These are phyloP conservation scores for Scaptomyza caliginosa DNA, from an alignment of 2,888 invertebrate species.

Conservation along the genomic window DNA sequence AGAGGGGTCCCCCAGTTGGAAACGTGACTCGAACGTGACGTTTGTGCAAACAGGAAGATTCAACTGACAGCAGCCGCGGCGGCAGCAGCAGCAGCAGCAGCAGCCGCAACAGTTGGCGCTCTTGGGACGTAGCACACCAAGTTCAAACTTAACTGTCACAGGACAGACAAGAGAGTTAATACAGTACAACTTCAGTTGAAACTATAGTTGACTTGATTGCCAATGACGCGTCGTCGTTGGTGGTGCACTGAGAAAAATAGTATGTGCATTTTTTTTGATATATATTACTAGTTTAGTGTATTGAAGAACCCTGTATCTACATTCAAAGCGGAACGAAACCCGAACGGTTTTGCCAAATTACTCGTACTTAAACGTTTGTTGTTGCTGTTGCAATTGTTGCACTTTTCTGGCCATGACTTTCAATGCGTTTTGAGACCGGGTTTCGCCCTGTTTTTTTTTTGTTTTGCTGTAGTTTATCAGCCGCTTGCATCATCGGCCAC, in stretches of 20 bases:
- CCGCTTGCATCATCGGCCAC: constrained; percentile 62
- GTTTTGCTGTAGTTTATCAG: constrained; percentile 53
- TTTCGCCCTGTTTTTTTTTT: constrained; percentile 24
- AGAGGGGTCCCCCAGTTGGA: constrained; percentile 68
- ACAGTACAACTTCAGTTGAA: constrained; percentile 70
- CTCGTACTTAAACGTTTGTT: constrained; percentile 61
- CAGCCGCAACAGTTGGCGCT: constrained; percentile 67
- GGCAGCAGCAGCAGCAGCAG: constrained; percentile 10
- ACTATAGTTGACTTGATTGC: constrained; percentile 71
- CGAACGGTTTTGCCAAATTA: constrained; percentile 75
- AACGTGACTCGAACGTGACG: constrained; percentile 79
- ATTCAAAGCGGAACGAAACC: constrained; percentile 28
- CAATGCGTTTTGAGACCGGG: constrained; percentile 57
- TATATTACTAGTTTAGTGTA: constrained; percentile 3
- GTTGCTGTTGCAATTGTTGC: constrained; percentile 27
- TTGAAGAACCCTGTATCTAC: constrained; percentile 55
- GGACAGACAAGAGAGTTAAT: constrained; percentile 73
- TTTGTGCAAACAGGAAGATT: constrained; percentile 79
- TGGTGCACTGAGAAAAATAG: constrained; percentile 38
- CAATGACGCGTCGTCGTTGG: constrained; percentile 64
- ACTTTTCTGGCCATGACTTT: constrained; percentile 60
- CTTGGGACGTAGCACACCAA: constrained; percentile 46
- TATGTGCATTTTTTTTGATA: not conserved
- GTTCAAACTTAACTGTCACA: constrained; percentile 33
- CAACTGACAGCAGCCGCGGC: constrained; percentile 72